Evolutionary conservation across 2,113 vertebrate species (phyloP).

Genomic region (Desmodus rotundus): DNA sequence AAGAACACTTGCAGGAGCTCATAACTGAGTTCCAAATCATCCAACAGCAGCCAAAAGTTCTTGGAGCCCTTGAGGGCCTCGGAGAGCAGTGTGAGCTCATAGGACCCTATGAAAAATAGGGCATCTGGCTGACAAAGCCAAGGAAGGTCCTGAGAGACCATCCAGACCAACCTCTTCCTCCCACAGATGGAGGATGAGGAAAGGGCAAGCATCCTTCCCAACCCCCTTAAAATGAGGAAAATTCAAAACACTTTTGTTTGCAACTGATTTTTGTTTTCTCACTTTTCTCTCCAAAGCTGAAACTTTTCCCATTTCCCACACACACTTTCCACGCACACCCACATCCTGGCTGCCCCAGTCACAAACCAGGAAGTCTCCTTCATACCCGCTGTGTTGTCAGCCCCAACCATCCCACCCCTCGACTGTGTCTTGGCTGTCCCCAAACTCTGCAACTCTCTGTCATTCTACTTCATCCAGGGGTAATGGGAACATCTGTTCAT

Average conservation of each 20-base stretch:
- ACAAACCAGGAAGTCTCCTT: neutral
- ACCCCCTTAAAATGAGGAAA: neutral
- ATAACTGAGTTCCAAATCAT: neutral
- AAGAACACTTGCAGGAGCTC: neutral
- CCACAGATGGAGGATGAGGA: neutral
- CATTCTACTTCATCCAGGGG: neutral
- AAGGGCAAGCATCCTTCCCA: neutral
- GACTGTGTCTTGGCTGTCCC: neutral
- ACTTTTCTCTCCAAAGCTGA: neutral
- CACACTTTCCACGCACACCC: neutral
- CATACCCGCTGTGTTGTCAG: fast-evolving
- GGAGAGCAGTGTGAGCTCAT: neutral
- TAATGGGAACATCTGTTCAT: neutral
- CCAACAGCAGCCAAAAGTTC: neutral
- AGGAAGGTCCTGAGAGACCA: neutral
- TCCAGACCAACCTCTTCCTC: neutral
- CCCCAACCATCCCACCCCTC: too few relatives aligned
- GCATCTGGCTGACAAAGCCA: neutral
- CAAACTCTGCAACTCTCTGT: neutral
- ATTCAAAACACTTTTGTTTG: neutral
- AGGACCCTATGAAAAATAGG: neutral
- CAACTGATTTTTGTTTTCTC: neutral
- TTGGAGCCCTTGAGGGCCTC: fast-evolving
- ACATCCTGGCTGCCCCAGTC: neutral
- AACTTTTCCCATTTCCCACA: neutral